phyloP scores from a whole-genome alignment of 2,797 vertebrate species.

The Bradypodion pumilum region DNA sequence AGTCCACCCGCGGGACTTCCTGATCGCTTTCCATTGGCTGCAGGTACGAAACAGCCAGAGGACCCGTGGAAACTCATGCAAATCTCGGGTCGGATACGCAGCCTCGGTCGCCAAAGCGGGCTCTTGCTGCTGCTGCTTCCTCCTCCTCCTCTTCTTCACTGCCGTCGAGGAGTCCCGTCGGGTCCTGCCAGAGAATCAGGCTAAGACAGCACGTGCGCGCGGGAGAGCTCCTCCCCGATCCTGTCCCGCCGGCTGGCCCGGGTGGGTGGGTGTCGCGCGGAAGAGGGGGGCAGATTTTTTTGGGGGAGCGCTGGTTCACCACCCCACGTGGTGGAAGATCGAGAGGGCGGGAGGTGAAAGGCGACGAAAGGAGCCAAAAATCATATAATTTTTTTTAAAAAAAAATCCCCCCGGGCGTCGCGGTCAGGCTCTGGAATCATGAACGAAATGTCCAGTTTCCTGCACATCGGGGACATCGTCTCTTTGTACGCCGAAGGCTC shows the following conservation, averaged over 20 bases:
- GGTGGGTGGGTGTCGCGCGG: no score
- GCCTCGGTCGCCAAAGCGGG: not conserved
- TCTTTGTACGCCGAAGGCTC: conserved; percentile 95
- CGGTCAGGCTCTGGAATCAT: conserved; percentile 69
- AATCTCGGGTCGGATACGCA: not conserved
- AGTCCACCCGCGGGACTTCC: conserved; percentile 61
- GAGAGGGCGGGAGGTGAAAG: not conserved
- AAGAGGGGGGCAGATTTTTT: not conserved
- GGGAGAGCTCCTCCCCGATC: not conserved
- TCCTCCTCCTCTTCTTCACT: not conserved
- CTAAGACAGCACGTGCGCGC: conserved; percentile 14
- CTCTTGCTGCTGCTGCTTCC: not conserved
- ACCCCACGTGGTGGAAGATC: not conserved
- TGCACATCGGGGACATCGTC: conserved; percentile 96
- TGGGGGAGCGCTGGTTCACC: no score
- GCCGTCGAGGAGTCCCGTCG: not conserved
- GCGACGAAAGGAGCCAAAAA: no score
- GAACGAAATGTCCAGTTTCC: conserved; percentile 95
- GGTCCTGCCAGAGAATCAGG: not conserved
- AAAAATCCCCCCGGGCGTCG: no score
- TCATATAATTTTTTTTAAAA: no score
- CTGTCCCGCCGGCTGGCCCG: not conserved
- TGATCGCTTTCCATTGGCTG: conserved; percentile 56
- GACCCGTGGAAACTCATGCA: conserved; percentile 9
- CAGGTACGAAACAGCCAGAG: conserved; percentile 56